Evolutionary conservation across 2,797 vertebrate species (phyloP), one percentile per base, ranked within the genome.

Genomic region (Macropus fuliginosus): DNA sequence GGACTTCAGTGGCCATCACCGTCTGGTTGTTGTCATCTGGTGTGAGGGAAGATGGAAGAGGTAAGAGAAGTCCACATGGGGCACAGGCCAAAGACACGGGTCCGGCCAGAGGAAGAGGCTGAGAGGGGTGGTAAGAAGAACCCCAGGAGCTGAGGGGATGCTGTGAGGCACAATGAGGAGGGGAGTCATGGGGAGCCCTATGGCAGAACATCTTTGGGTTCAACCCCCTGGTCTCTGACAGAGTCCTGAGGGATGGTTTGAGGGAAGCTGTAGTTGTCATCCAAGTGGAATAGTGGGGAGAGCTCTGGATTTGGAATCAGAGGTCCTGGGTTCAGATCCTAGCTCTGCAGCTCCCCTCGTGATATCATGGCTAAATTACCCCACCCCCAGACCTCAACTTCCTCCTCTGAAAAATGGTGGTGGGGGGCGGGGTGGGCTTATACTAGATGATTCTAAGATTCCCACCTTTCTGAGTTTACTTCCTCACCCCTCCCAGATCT

Each of bases 1-100:
- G 98, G 95, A 99, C 99, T 94, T 99, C 99, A 1, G 99, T 99
- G 4, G 99, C 98, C 96, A 99, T 98, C 0, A 98, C 98, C 6
- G 99, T 99, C 97, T 99, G 95, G 98, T 99, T 98, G 99, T 98
- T 96, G 8, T 98, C 99, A 52, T 98, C 98, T 98, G 95, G 57
- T 46, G 55, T 29, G 21, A 16, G 56, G 55, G 46, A 46, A 27
- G 54, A 9, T 24, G 21, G 21, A 40, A 28, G 54, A 14, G 34
- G 94, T 66, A 91, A 95, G 93, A 92, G 94, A 94, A 91, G 21
- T 57, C 93, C 55, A 54, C 55, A 96, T 56, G 97, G 96, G 56
- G 52, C 57, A 91, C 57, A 91, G n/a, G 56, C 34, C 50, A 12
- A 27, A 92, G 87, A 1, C 55, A 27, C 8, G 50, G 91, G 56